A percentile compares a stretch with the other conserved stretches of the same genome.
These are phyloP conservation scores for Neodiprion pinetum DNA, from an alignment of 1,140 invertebrate genomes.

Conservation along the genomic window DNA sequence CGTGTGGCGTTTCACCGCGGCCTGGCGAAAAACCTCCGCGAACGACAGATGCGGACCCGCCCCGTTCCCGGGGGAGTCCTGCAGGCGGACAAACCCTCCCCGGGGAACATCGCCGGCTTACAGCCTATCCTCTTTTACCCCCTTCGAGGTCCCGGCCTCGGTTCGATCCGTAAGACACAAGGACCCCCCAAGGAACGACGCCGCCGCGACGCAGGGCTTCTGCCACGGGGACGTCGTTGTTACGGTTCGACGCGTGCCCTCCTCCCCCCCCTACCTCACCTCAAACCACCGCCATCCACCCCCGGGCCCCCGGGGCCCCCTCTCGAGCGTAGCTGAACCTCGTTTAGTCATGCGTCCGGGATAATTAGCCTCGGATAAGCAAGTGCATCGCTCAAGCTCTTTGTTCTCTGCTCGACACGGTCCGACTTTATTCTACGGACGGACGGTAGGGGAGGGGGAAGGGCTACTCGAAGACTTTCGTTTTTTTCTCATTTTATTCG, in stretches of 20 bases:
- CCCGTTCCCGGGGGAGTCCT: conserved; percentile 51
- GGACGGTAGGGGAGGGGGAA: no score
- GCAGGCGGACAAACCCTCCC: conserved; percentile 54
- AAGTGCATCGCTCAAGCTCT: conserved; percentile 2
- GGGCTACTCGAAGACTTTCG: no score
- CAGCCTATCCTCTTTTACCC: no score
- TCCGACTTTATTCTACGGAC: no score
- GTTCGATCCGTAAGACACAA: neutral
- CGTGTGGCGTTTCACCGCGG: conserved; percentile 4
- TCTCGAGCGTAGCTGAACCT: neutral
- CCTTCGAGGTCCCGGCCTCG: neutral
- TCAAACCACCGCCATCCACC: neutral
- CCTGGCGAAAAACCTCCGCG: conserved; percentile 29
- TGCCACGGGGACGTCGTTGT: conserved; percentile 3
- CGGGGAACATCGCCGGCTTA: conserved; percentile 27
- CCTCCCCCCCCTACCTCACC: neutral
- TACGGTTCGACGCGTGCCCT: conserved; percentile 6
- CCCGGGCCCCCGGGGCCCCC: neutral
- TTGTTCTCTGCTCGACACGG: neutral
- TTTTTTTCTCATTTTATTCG: no score
- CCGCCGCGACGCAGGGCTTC: neutral
- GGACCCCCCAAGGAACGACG: neutral
- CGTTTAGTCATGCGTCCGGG: conserved; percentile 6
- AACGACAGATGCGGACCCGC: conserved; percentile 26
- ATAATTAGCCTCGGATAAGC: conserved; percentile 1